These are phyloP conservation scores for Paramormyrops hopkinsi DNA, from an alignment of 2,797 vertebrate genomes.

Conservation along the genomic window DNA sequence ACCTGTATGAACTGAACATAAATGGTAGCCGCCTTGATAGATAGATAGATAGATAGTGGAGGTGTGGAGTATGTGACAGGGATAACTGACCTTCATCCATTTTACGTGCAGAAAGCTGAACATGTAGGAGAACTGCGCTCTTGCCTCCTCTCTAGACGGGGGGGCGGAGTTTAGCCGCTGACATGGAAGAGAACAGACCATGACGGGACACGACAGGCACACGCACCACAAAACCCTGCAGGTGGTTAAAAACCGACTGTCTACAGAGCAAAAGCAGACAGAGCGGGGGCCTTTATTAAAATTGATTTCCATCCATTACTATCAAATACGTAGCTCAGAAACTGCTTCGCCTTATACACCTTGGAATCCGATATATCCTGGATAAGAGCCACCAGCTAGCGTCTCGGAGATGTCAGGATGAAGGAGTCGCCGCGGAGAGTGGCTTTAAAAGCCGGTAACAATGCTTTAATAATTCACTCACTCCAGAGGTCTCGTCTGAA, in stretches of 20 bases:
- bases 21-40: neutral
- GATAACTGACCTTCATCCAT: constrained; percentile 94
- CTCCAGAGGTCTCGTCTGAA: neutral
- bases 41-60: neutral
- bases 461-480: neutral
- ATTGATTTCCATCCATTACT: neutral
- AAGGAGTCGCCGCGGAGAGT: neutral
- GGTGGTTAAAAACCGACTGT: neutral
- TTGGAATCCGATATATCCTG: neutral
- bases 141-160: constrained; percentile 76
- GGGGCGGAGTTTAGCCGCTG: constrained; percentile 79
- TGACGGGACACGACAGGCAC: neutral
- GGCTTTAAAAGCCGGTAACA: neutral
- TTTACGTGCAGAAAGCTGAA: constrained; percentile 95
- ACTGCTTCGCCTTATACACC: neutral
- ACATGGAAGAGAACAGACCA: constrained; percentile 15
- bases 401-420: neutral
- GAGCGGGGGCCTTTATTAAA: neutral
- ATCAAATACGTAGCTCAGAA: neutral
- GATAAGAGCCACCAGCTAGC: neutral
- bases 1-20: neutral
- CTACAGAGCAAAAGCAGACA: neutral
- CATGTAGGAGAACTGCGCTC: constrained; percentile 92
- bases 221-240: neutral
- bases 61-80: constrained; percentile 27